Base-by-base conservation (phyloP, 1,140 invertebrate species). In the Mylabris phalerata region DNA sequence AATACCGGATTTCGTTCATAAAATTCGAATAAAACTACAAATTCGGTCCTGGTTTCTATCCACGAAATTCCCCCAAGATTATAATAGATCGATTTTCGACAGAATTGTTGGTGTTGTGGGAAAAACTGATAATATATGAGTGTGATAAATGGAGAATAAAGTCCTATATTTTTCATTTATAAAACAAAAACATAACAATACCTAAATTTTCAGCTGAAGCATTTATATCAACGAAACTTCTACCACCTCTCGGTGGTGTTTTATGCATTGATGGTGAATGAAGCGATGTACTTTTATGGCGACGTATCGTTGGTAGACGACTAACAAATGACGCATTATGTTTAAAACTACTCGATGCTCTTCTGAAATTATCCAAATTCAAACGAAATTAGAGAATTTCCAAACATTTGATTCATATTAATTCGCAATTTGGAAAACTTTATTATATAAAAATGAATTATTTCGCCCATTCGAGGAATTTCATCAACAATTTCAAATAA, bases 301-400 rank as follows among this genome's bases (percentile, higher is more conserved):
- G 80, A 48, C 89, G 81, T 71, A 92, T 92, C 40, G 90, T 92
- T 57, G 90, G 90, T 72, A 92, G 78, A 58, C 90, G 84, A 68
- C 88, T 89, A 67, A 93, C 90, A 75, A 93, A 93, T 40, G 90
- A 92, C 64, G 90, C 87, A 75, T 93, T 92, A 81, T 92, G 88
- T 79, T 92, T 92, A 80, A 92, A 92, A 74, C 89, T 92, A 75
- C 77, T 82, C 72, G 83, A 83, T 69, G 83, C 82, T 65, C 84
- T 81, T 75, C 84, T 81, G 68, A 68, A 70, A 68, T 45, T 55
- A 55, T 46, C 9, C 55, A 60, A 54, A 70, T 42, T 42, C 41
- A 42, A 11, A 42, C 9, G 10, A n/a, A n/a, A 42, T 42, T n/a
- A 3, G 9, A 42, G 4, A 42, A n/a, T 19, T 19, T 19, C 19